A percentile compares a stretch with the other conserved stretches of the same genome.
phyloP scores from a whole-genome alignment of 2,888 invertebrate species.

The Sminthurinus aureus region DNA sequence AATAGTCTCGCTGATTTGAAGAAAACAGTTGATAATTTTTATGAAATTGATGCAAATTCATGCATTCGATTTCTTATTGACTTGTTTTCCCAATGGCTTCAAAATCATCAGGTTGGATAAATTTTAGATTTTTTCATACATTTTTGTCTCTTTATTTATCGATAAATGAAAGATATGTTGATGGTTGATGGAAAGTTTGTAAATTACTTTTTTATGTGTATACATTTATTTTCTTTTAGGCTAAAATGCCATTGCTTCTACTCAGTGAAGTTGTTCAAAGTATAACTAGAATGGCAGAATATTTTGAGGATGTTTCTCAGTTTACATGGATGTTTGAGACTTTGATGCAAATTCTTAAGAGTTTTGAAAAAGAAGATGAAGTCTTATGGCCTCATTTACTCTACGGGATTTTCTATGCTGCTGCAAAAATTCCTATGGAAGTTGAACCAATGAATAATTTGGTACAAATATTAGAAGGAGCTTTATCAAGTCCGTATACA shows the following conservation, averaged over 20 bases:
- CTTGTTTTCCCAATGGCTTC: slow-evolving; percentile 81
- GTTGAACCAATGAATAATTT: slow-evolving; percentile 49
- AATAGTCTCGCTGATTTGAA: slow-evolving; percentile 57
- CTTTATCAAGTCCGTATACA: slow-evolving; percentile 49
- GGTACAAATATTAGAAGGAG: slow-evolving; percentile 51
- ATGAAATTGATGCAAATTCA: slow-evolving; percentile 86
- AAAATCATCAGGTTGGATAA: slow-evolving; percentile 66
- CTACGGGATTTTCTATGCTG: slow-evolving; percentile 73
- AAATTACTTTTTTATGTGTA: slow-evolving; percentile 39
- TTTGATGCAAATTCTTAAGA: slow-evolving; percentile 71
- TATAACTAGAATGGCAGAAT: slow-evolving; percentile 76
- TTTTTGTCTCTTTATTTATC: too few species aligned
- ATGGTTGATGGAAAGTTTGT: too few species aligned
- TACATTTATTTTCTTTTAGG: slow-evolving; percentile 61
- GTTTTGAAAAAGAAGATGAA: slow-evolving; percentile 78
- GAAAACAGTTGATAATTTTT: slow-evolving; percentile 62
- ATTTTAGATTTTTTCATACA: neutral
- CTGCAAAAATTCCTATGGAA: slow-evolving; percentile 64
- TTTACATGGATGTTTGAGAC: slow-evolving; percentile 81
- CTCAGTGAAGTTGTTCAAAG: slow-evolving; percentile 57
- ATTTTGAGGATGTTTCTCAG: slow-evolving; percentile 78
- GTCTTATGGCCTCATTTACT: slow-evolving; percentile 76
- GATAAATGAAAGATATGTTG: too few species aligned
- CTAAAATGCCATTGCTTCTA: slow-evolving; percentile 61
- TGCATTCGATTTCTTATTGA: slow-evolving; percentile 92